Evolutionary conservation across 2,888 invertebrate genomes (phyloP).

Genomic region (Argyresthia goedartella): DNA sequence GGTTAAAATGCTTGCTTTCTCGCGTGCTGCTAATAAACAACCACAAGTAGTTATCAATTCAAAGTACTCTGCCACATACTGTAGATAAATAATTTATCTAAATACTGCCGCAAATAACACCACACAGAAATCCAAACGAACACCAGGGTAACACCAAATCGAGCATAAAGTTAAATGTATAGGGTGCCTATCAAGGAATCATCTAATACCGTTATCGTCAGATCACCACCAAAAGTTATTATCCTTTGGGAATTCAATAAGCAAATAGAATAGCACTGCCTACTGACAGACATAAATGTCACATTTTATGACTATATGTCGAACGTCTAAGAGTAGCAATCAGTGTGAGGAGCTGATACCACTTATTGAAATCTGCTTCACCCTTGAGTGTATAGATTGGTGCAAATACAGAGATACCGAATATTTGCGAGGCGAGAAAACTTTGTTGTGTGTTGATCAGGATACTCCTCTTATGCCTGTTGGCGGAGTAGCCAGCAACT

Average conservation of each 20-base stretch:
- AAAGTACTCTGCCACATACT: too few relatives aligned
- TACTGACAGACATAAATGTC: conserved; percentile 4
- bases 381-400: conserved; percentile 31
- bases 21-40: too few relatives aligned
- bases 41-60: too few relatives aligned
- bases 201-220: neutral
- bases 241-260: conserved; percentile 4
- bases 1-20: too few relatives aligned
- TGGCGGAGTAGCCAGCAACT: too few relatives aligned
- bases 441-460: too few relatives aligned
- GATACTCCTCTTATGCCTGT: too few relatives aligned
- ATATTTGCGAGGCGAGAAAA: too few relatives aligned
- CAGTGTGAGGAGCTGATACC: conserved; percentile 35
- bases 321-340: conserved; percentile 42
- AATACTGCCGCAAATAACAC: too few relatives aligned
- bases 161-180: neutral
- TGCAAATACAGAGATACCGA: conserved; percentile 36
- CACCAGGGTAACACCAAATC: too few relatives aligned
- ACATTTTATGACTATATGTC: conserved; percentile 28
- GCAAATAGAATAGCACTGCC: conserved; percentile 9
- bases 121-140: too few relatives aligned
- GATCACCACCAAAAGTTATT: neutral
- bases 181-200: neutral
- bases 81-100: too few relatives aligned
- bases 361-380: conserved; percentile 61